phyloP scores from a whole-genome alignment of 2,888 invertebrate species.

The Dryobotodes eremita region DNA sequence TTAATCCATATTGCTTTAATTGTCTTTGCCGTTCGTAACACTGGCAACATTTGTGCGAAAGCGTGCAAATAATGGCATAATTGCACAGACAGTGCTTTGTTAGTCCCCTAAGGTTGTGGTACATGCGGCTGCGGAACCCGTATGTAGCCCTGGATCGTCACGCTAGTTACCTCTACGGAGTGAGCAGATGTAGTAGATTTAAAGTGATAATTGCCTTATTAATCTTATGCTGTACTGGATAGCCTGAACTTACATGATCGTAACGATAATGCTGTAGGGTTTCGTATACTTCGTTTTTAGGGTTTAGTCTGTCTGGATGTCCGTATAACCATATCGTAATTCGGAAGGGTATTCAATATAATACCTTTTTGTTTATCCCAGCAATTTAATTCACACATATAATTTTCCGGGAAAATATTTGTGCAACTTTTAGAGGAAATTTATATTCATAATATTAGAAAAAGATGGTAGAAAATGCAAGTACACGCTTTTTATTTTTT shows the following conservation, averaged over 20 bases:
- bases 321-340: not conserved
- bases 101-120: constrained; percentile 54
- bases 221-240: constrained; percentile 25
- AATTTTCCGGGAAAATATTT: constrained; percentile 11
- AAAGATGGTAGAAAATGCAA: constrained; percentile 13
- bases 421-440: constrained; percentile 1
- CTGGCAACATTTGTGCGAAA: constrained; percentile 50
- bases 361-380: not conserved
- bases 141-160: constrained; percentile 30
- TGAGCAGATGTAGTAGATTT: constrained; percentile 44
- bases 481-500: constrained; percentile 35
- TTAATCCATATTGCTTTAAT: constrained; percentile 24
- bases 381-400: not conserved
- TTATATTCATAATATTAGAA: constrained; percentile 10
- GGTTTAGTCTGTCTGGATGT: not conserved
- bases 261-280: not conserved
- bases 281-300: not conserved
- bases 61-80: constrained; percentile 58
- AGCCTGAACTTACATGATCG: not conserved
- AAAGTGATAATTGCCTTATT: constrained; percentile 40
- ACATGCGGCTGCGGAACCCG: constrained; percentile 33
- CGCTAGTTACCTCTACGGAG: constrained; percentile 40
- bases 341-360: not conserved
- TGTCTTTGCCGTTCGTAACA: constrained; percentile 22
- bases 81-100: constrained; percentile 55